Conservation (phyloP, 1,140 invertebrate species). For the Eumaeus atala region DNA sequence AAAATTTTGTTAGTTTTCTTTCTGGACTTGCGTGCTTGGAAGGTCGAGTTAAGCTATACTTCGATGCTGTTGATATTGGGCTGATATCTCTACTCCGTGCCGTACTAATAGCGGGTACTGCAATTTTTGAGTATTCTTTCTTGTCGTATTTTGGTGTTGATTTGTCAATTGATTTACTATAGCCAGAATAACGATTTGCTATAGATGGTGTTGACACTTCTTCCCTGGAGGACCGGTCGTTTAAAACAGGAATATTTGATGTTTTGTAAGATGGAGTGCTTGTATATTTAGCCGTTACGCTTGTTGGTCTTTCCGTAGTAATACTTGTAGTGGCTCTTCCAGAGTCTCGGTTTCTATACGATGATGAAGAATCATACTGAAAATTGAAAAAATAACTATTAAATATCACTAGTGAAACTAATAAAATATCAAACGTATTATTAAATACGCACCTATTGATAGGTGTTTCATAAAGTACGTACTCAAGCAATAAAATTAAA, state of each 20-base stretch:
- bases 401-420: not conserved
- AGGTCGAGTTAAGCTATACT: conserved; percentile 51
- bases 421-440: conserved; percentile 5
- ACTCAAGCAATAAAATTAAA: conserved; percentile 28
- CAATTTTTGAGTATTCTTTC: conserved; percentile 51
- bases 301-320: conserved; percentile 44
- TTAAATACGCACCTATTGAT: conserved; percentile 10
- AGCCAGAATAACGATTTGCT: conserved; percentile 50
- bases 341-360: conserved; percentile 47
- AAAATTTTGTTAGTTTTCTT: conserved; percentile 44
- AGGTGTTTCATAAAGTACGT: conserved; percentile 15
- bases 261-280: conserved; percentile 55
- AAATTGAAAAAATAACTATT: conserved; percentile 29
- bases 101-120: conserved; percentile 36
- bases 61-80: conserved; percentile 52
- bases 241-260: conserved; percentile 56
- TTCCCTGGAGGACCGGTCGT: conserved; percentile 46
- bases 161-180: conserved; percentile 42
- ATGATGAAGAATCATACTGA: conserved; percentile 58
- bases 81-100: conserved; percentile 58
- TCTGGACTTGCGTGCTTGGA: conserved; percentile 55
- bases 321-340: conserved; percentile 31
- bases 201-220: conserved; percentile 58
- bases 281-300: conserved; percentile 59
- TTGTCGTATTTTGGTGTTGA: conserved; percentile 51